These are phyloP conservation scores for Characodon lateralis DNA, from an alignment of 2,797 vertebrate species.

Conservation along the genomic window DNA sequence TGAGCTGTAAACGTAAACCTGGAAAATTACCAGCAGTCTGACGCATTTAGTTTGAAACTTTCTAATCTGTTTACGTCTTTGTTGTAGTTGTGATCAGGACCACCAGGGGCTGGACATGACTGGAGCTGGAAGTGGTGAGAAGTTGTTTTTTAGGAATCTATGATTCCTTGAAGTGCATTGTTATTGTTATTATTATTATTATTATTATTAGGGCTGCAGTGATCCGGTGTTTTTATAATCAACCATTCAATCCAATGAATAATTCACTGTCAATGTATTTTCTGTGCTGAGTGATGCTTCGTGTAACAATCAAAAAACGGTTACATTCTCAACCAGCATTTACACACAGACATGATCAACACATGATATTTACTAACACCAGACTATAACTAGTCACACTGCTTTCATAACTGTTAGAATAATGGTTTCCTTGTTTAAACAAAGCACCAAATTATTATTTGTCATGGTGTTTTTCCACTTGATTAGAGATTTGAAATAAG, in stretches of 20 bases:
- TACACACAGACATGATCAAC: no score
- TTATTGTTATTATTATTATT: neutral
- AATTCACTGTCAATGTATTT: neutral
- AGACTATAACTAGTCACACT: no score
- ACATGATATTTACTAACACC: no score
- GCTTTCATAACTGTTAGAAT: no score
- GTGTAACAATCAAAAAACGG: neutral
- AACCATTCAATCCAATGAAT: neutral
- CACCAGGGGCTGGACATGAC: constrained; percentile 66
- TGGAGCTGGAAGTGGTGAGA: constrained; percentile 74
- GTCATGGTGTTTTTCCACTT: no score
- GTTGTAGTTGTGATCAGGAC: constrained; percentile 56
- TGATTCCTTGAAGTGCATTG: neutral
- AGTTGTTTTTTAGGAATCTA: neutral
- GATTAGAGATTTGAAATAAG: no score
- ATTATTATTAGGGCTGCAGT: neutral
- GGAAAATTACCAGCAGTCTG: neutral
- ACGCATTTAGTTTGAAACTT: neutral
- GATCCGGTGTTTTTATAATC: neutral
- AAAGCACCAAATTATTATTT: no score
- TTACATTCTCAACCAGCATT: no score
- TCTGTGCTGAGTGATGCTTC: neutral
- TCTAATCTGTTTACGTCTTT: neutral
- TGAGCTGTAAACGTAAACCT: neutral
- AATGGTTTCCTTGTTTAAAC: no score